Conservation (phyloP, 2,888 invertebrate genomes). For the Rhabditoides inermis region DNA sequence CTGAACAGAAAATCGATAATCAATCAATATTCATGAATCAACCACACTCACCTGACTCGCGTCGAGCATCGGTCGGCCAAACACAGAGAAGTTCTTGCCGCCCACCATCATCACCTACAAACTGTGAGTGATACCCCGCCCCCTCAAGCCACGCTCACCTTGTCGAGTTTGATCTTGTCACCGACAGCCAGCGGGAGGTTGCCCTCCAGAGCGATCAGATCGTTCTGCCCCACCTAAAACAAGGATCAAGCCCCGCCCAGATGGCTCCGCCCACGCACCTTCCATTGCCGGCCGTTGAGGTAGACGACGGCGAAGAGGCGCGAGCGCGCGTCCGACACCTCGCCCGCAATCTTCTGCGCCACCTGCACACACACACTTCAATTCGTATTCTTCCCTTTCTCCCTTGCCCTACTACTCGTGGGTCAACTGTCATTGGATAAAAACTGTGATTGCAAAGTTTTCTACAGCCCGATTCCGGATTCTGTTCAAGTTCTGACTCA, state of each 20-base stretch:
- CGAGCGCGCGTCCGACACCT: slow-evolving; percentile 38
- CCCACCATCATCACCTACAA: slow-evolving; percentile 55
- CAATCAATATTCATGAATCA: no score
- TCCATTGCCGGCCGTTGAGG: slow-evolving; percentile 54
- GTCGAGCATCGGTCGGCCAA: slow-evolving; percentile 56
- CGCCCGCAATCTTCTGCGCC: slow-evolving; percentile 29
- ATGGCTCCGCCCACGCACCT: no score
- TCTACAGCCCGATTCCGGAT: no score
- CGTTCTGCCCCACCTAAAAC: slow-evolving; percentile 44
- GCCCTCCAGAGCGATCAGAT: slow-evolving; percentile 53
- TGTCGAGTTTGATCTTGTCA: slow-evolving; percentile 56
- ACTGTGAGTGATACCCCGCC: neutral
- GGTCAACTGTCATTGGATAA: no score
- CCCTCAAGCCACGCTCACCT: slow-evolving; percentile 44
- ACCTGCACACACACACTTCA: no score
- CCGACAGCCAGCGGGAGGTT: slow-evolving; percentile 55
- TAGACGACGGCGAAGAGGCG: slow-evolving; percentile 56
- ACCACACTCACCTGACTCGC: no score
- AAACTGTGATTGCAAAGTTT: no score
- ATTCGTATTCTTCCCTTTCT: no score
- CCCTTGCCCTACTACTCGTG: no score
- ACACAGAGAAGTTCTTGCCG: slow-evolving; percentile 54
- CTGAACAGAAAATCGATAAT: no score
- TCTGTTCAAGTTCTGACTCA: no score
- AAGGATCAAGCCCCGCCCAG: no score